Evolutionary conservation across 2,113 vertebrate species (phyloP).

Genomic region (Amphiprion percula): DNA sequence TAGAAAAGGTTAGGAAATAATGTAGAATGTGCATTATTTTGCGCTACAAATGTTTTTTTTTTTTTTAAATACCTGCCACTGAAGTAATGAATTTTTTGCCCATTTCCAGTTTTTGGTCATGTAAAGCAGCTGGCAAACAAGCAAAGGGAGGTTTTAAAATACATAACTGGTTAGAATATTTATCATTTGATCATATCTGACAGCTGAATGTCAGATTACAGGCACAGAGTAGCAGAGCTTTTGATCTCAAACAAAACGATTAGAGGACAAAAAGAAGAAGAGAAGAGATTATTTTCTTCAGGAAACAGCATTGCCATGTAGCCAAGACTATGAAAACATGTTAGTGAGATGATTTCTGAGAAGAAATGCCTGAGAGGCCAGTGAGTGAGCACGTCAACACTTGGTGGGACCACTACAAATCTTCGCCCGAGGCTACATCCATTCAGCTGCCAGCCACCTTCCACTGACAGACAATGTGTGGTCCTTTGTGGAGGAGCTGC

Average conservation of each 20-base stretch:
- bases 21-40: not conserved
- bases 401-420: conserved; percentile 65
- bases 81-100: not conserved
- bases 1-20: too few relatives aligned
- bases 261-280: conserved; percentile 6
- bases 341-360: not conserved
- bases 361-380: conserved; percentile 11
- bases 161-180: not conserved
- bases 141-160: not conserved
- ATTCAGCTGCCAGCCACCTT: conserved; percentile 49
- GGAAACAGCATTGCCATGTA: not conserved
- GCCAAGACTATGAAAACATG: not conserved
- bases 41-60: not conserved
- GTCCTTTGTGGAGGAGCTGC: conserved; percentile 40
- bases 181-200: conserved; percentile 16
- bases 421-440: conserved; percentile 52
- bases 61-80: too few relatives aligned
- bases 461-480: conserved; percentile 53
- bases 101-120: not conserved
- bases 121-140: not conserved
- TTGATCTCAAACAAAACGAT: conserved; percentile 17
- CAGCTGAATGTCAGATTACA: conserved; percentile 15
- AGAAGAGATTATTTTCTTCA: conserved; percentile 15
- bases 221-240: not conserved
- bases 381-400: conserved; percentile 53